phyloP scores from a whole-genome alignment of 2,888 invertebrate genomes.

The Agrochola circellaris region DNA sequence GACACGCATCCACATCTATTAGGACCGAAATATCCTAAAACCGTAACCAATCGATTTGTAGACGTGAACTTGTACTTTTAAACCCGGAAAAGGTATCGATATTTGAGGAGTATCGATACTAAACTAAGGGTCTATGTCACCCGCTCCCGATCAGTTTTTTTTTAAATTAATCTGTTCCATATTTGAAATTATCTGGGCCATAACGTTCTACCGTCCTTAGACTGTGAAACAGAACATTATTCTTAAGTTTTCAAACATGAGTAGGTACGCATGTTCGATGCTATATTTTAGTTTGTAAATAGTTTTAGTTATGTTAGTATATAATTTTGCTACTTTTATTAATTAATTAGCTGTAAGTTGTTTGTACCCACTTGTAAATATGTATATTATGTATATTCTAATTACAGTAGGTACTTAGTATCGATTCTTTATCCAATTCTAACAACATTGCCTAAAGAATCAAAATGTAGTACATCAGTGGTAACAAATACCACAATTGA shows the following conservation, averaged over 20 bases:
- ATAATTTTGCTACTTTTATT: too few relatives aligned
- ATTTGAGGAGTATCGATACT: constrained; percentile 9
- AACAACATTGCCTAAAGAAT: too few relatives aligned
- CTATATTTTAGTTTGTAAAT: too few relatives aligned
- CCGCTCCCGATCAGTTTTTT: neutral
- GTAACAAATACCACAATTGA: too few relatives aligned
- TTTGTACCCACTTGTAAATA: too few relatives aligned
- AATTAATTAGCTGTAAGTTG: too few relatives aligned
- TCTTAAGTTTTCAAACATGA: neutral
- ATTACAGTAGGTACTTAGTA: neutral
- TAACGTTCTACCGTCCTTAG: neutral
- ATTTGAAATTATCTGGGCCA: neutral
- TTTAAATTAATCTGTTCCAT: neutral
- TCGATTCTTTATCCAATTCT: neutral
- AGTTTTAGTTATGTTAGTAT: too few relatives aligned
- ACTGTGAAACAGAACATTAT: neutral
- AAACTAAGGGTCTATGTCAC: neutral
- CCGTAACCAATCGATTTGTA: constrained; percentile 69
- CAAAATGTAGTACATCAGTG: too few relatives aligned
- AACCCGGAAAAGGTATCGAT: constrained; percentile 10
- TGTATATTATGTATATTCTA: too few relatives aligned
- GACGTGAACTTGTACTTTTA: constrained; percentile 55
- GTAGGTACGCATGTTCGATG: too few relatives aligned
- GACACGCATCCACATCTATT: constrained; percentile 67
- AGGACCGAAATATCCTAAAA: constrained; percentile 52